Conservation (phyloP, 2,113 vertebrate species). For the Melanerpes aurifrons region DNA sequence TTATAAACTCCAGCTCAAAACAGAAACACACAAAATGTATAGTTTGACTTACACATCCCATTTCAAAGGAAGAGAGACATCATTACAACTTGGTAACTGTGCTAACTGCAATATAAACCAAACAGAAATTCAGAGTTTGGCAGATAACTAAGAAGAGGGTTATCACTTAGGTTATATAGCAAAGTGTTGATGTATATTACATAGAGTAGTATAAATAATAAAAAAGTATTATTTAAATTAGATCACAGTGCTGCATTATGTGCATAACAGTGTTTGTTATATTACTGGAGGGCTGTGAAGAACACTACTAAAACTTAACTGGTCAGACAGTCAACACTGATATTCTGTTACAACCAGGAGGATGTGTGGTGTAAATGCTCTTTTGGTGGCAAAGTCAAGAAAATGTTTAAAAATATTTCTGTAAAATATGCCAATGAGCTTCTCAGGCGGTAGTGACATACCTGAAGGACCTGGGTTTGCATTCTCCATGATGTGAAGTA, state of each 20-base stretch:
- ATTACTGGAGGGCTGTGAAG: slow-evolving; percentile 80
- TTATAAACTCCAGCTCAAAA: slow-evolving; percentile 72
- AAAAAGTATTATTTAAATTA: slow-evolving; percentile 89
- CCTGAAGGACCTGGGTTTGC: slow-evolving; percentile 62
- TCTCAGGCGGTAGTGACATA: slow-evolving; percentile 62
- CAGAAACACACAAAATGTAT: slow-evolving; percentile 75
- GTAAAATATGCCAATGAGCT: slow-evolving; percentile 47
- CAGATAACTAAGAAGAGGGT: slow-evolving; percentile 79
- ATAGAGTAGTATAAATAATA: slow-evolving; percentile 87
- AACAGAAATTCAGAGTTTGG: slow-evolving; percentile 76
- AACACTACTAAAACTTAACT: slow-evolving; percentile 74
- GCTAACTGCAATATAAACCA: slow-evolving; percentile 79
- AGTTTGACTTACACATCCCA: slow-evolving; percentile 77
- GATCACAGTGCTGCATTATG: slow-evolving; percentile 86
- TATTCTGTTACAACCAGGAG: slow-evolving; percentile 73
- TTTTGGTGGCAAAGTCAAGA: slow-evolving; percentile 75
- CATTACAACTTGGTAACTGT: slow-evolving; percentile 77
- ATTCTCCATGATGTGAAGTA: slow-evolving; percentile 65
- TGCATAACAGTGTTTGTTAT: slow-evolving; percentile 86
- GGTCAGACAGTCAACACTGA: slow-evolving; percentile 78
- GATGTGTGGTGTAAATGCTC: slow-evolving; percentile 70
- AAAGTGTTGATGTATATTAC: slow-evolving; percentile 85
- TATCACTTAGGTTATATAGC: slow-evolving; percentile 83
- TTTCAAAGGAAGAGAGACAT: slow-evolving; percentile 75
- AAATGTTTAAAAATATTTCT: slow-evolving; percentile 54